Base-by-base conservation (phyloP, 2,888 invertebrate species). In the Sinentomon sp. region DNA sequence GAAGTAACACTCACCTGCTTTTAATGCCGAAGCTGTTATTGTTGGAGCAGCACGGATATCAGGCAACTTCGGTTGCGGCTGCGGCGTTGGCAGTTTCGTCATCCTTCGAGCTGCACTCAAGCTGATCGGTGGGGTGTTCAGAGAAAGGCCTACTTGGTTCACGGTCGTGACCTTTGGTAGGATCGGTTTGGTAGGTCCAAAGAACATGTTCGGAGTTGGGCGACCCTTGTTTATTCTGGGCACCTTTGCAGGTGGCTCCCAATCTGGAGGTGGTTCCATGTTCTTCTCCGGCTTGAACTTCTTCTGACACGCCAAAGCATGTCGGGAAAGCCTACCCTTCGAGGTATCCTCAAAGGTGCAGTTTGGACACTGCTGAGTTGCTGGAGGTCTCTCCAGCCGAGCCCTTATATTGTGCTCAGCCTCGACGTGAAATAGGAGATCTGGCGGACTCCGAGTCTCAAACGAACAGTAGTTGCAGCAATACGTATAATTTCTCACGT, bases 331-430 rank as follows among this genome's bases (percentile, higher is more conserved):
- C 54, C 83, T 83, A 18, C 77, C 77, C 54, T 82, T 85, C 33
- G 80, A 77, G 47, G 82, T 82, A 45, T 83, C 82, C 52, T 89
- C 87, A 49, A 83, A 87, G 2, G 80, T 76, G 57, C 89, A 89
- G 49, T 80, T 76, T 1, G 77, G 72, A 51, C 87, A 89, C 50
- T 83, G 80, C 52, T 83, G 83, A 52, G 75, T 75, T 1, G 77
- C 71, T 17, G 75, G 72, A 2, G 78, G 76, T 40, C 77, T 38
- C 46, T 83, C 80, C 37, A 87, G 55, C 38, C 74, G 66, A 5
- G 78, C 83, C 44, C 73, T 63, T 12, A 74, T 67, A 43, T 72
- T 72, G 52, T 89, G 89, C 47, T 76, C 71, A 1, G 73, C 70
- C 51, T 85, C 78, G 77, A 85, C 82, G 49, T 89, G 89, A 48